These are phyloP conservation scores for Tubulanus polymorphus DNA, from an alignment of 2,888 invertebrate genomes.

Conservation along the genomic window DNA sequence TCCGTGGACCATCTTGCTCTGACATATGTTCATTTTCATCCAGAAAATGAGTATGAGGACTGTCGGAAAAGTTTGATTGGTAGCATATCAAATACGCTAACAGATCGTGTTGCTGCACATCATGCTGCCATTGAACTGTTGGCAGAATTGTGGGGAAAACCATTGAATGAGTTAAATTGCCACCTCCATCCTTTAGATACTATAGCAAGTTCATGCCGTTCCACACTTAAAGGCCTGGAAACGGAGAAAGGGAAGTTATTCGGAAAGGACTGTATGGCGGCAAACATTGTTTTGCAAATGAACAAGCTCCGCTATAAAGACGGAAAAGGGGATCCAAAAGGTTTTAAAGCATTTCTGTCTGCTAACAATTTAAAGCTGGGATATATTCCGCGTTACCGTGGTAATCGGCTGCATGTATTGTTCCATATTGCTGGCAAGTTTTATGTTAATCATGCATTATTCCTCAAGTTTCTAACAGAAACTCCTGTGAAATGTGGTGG, in stretches of 20 bases:
- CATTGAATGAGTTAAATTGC: conserved; percentile 17
- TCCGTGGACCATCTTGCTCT: conserved; percentile 11
- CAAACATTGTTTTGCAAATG: conserved; percentile 14
- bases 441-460: conserved; percentile 2
- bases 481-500: conserved; percentile 11
- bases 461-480: conserved; percentile 4
- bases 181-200: conserved; percentile 15
- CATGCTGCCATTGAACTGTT: conserved; percentile 12
- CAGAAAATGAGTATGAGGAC: conserved; percentile 8
- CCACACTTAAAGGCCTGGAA: conserved; percentile 10
- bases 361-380: conserved; percentile 5
- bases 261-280: conserved; percentile 18
- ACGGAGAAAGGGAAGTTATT: conserved; percentile 8
- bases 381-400: conserved; percentile 14
- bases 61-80: conserved; percentile 4
- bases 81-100: conserved; percentile 17
- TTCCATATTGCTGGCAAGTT: conserved; percentile 12
- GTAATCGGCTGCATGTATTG: conserved; percentile 14
- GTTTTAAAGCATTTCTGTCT: conserved; percentile 11
- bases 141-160: conserved; percentile 6
- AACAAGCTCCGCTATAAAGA: conserved; percentile 16
- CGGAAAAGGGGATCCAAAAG: conserved; percentile 15
- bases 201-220: conserved; percentile 7
- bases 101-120: conserved; percentile 16
- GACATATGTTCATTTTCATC: conserved; percentile 8